Evolutionary conservation across 2,113 vertebrate species (phyloP), one percentile per base, ranked within the genome.

Genomic region (Dascyllus trimaculatus): DNA sequence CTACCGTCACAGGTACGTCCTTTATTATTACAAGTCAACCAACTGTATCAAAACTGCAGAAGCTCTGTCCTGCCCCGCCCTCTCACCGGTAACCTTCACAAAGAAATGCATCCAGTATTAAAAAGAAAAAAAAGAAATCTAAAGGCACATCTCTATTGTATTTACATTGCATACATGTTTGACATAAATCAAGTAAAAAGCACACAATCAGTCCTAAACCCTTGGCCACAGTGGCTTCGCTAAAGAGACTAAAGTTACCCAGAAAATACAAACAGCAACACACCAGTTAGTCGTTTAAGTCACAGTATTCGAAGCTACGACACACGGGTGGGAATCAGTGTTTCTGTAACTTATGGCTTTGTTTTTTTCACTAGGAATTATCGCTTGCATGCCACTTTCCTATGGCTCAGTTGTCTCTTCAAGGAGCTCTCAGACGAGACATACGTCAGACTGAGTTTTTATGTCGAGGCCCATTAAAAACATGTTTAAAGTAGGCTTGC

Each of bases 11-110:
- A 81, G 85, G 78, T 85, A 84, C 88, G 67, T 71, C 82, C 85
- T 93, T 93, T 94, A 93, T 92, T 93, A 91, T 91, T n/a, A 93
- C 91, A 94, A 93, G 80, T 91, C 90, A 86, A 86, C 88, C 82
- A 82, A 86, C 87, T 63, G 83, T 92, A 94, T 94, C 85, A 92
- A 93, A 93, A 93, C 87, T n/a, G 75, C 78, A 73, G 65, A 74
- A 61, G 49, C 69, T 68, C 65, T 81, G 11, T 2, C 69, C 63
- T 66, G 29, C 11, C 1, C 53, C 54, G 6, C 15, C 14, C 18
- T 80, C 78, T 72, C 66, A 51, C 66, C 54, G 57, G 52, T 52
- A 76, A 70, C 65, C 57, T 17, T 81, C 52, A 88, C 69, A 63
- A 73, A 64, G 67, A 71, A 80, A 85, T 59, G 70, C 69, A 72